Percentiles rank a stretch among this genome's conserved stretches.
phyloP scores from a whole-genome alignment of 2,888 invertebrate species.

The Lamellibrachia columna region DNA sequence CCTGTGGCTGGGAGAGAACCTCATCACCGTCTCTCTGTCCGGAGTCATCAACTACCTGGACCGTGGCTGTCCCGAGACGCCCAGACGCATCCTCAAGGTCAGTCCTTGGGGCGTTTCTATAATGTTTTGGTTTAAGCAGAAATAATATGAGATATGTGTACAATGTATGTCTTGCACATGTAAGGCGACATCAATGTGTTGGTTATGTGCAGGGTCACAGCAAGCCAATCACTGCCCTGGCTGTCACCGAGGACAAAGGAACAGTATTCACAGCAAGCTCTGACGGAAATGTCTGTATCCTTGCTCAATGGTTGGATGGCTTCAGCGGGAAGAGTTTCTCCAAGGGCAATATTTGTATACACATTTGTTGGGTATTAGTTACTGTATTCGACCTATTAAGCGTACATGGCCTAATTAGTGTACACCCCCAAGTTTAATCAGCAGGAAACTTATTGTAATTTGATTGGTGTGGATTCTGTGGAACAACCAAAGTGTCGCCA shows the following conservation, averaged over 20 bases:
- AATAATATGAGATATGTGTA: neutral
- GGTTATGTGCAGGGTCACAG: constrained; percentile 82
- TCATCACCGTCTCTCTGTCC: constrained; percentile 91
- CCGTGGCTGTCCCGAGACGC: constrained; percentile 82
- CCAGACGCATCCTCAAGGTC: constrained; percentile 81
- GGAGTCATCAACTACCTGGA: constrained; percentile 96
- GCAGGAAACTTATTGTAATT: too few species aligned
- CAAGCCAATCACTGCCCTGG: constrained; percentile 93
- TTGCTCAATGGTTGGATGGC: constrained; percentile 37
- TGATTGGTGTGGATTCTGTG: too few species aligned
- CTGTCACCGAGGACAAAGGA: constrained; percentile 73
- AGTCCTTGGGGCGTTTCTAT: constrained; percentile 22
- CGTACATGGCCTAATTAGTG: too few species aligned
- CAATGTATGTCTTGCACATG: neutral
- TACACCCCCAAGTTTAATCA: too few species aligned
- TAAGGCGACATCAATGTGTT: neutral
- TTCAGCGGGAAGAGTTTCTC: too few species aligned
- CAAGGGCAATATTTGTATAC: too few species aligned
- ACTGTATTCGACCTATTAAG: too few species aligned
- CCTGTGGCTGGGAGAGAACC: constrained; percentile 90
- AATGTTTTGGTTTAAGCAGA: neutral
- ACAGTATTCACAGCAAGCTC: constrained; percentile 92
- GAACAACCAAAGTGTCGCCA: too few species aligned
- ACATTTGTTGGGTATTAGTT: too few species aligned
- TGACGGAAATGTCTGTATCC: constrained; percentile 83